These are phyloP conservation scores for Agrypnus murinus DNA, from an alignment of 2,888 invertebrate species.

Conservation along the genomic window DNA sequence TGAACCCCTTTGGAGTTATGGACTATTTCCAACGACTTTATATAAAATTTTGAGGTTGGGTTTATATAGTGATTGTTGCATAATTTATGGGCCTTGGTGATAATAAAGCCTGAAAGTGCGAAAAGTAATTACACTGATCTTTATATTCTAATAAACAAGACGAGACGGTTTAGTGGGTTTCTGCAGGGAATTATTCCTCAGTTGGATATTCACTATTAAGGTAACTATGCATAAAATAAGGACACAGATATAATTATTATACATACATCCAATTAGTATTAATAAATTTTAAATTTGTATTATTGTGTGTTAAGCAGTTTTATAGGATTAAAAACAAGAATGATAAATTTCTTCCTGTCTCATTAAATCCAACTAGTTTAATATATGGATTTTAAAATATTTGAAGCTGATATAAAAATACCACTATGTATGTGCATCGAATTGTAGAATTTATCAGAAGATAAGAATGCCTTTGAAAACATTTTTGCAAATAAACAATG, in stretches of 20 bases:
- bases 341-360: too few species aligned
- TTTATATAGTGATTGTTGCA: conserved; percentile 40
- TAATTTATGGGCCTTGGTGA: conserved; percentile 43
- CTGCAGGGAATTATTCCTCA: conserved; percentile 20
- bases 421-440: too few species aligned
- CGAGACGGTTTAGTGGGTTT: conserved; percentile 15
- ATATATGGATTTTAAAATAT: too few species aligned
- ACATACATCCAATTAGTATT: neutral
- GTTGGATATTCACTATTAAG: conserved; percentile 10
- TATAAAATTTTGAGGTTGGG: conserved; percentile 47
- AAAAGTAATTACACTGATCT: conserved; percentile 45
- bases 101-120: conserved; percentile 46
- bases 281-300: neutral
- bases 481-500: too few species aligned
- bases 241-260: neutral
- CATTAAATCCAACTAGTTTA: too few species aligned
- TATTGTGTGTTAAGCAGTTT: too few species aligned
- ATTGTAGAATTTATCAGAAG: too few species aligned
- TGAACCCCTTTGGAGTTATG: conserved; percentile 42
- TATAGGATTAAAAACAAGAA: too few species aligned
- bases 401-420: too few species aligned
- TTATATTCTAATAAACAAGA: conserved; percentile 38
- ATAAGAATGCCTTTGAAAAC: too few species aligned
- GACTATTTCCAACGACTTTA: conserved; percentile 44
- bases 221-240: conserved; percentile 11